phyloP scores from a whole-genome alignment of 2,113 vertebrate species.

The Verasper variegatus region DNA sequence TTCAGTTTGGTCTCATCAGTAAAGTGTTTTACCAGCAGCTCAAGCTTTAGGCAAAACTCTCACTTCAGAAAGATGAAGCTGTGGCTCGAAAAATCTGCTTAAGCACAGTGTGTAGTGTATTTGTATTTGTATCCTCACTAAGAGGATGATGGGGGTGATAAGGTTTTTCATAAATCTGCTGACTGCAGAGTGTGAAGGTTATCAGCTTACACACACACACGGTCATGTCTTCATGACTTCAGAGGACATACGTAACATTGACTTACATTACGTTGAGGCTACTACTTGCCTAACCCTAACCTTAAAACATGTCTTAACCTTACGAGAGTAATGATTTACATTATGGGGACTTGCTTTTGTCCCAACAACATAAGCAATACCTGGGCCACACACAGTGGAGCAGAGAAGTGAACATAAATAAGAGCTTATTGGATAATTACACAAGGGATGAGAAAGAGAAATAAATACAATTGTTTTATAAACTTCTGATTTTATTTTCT shows the following conservation, averaged over 20 bases:
- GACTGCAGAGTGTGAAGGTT: slow-evolving; percentile 71
- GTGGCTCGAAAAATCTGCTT: neutral
- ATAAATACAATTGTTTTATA: too few relatives aligned
- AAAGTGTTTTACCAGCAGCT: neutral
- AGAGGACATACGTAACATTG: too few relatives aligned
- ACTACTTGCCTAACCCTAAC: neutral
- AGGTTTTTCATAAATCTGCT: slow-evolving; percentile 72
- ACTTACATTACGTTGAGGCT: too few relatives aligned
- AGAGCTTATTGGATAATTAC: too few relatives aligned
- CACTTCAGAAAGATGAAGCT: neutral
- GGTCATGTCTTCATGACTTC: too few relatives aligned
- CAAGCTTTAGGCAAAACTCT: neutral
- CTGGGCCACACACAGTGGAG: too few relatives aligned
- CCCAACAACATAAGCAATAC: too few relatives aligned
- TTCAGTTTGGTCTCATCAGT: neutral
- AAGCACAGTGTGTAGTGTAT: neutral
- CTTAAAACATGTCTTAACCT: neutral
- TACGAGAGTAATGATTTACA: too few relatives aligned
- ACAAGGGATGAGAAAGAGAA: too few relatives aligned
- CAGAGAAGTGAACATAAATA: too few relatives aligned
- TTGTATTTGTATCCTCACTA: slow-evolving; percentile 30
- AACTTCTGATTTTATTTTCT: too few relatives aligned
- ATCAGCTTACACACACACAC: slow-evolving; percentile 74
- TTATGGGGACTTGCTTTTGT: too few relatives aligned
- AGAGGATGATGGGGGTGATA: slow-evolving; percentile 70